phyloP scores from a whole-genome alignment of 2,888 invertebrate species.

The Clanis bilineata region DNA sequence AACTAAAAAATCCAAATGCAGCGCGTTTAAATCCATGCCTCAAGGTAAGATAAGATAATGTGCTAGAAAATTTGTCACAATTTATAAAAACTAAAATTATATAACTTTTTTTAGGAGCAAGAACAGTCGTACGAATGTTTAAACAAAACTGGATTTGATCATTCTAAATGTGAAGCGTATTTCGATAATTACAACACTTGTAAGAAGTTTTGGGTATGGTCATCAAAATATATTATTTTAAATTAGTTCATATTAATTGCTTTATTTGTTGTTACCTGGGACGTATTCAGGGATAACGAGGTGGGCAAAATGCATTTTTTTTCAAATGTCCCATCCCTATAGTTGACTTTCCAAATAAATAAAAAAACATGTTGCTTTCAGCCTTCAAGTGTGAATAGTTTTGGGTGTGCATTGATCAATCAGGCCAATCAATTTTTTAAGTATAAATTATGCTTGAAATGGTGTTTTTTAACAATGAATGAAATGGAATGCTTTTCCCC shows the following conservation, averaged over 20 bases:
- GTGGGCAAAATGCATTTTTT: no score
- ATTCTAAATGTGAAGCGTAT: conserved; percentile 84
- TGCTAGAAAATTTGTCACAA: not conserved
- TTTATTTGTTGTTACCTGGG: no score
- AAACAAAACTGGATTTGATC: conserved; percentile 85
- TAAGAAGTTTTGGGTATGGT: conserved; percentile 90
- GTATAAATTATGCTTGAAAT: no score
- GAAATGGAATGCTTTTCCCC: no score
- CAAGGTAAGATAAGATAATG: conserved; percentile 43
- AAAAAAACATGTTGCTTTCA: no score
- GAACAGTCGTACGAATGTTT: conserved; percentile 87
- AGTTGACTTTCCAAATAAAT: no score
- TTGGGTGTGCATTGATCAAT: no score
- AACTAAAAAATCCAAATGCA: conserved; percentile 56
- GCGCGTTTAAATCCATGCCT: conserved; percentile 67
- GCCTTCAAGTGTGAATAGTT: no score
- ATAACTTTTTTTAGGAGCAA: conserved; percentile 84
- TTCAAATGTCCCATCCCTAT: no score
- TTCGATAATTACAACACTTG: conserved; percentile 91
- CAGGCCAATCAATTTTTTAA: no score
- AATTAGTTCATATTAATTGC: not conserved
- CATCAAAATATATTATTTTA: not conserved
- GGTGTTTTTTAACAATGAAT: no score
- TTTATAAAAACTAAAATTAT: conserved; percentile 30
- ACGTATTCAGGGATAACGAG: no score